Percentiles rank a stretch among this genome's conserved stretches.
These are phyloP conservation scores for Amblyopsis rosae DNA, from an alignment of 2,113 vertebrate genomes.

Conservation along the genomic window DNA sequence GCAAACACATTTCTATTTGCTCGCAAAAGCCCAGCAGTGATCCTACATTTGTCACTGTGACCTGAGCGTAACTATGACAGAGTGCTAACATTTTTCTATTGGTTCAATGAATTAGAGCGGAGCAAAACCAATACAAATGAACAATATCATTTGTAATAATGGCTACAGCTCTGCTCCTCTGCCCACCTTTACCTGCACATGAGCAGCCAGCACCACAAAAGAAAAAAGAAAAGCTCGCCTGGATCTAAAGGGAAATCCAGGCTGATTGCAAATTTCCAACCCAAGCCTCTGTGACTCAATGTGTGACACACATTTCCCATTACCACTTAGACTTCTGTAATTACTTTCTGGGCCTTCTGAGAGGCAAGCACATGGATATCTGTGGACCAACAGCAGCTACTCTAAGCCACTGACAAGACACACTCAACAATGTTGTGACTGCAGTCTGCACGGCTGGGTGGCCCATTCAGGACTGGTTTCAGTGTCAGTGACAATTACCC, in stretches of 20 bases:
- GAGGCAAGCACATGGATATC: conserved; percentile 46
- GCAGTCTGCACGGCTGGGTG: conserved; percentile 29
- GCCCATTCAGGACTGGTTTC: not conserved
- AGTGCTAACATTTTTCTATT: conserved; percentile 24
- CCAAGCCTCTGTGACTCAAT: conserved; percentile 42
- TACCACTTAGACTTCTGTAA: conserved; percentile 69
- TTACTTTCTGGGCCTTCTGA: conserved; percentile 64
- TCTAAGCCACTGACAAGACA: conserved; percentile 14
- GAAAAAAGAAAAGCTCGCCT: conserved; percentile 10
- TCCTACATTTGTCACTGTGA: conserved; percentile 35
- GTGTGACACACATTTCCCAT: conserved; percentile 68
- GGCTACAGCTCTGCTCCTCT: conserved; percentile 21
- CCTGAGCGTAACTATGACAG: conserved; percentile 6
- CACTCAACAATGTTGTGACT: not conserved
- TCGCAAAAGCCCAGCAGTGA: conserved; percentile 30
- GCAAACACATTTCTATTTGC: conserved; percentile 38
- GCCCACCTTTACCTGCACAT: conserved; percentile 16
- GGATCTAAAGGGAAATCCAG: conserved; percentile 60
- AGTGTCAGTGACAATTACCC: too few relatives aligned
- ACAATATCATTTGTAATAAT: conserved; percentile 29
- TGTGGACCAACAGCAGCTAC: conserved; percentile 15
- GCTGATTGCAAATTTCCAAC: conserved; percentile 57
- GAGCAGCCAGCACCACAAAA: conserved; percentile 30
- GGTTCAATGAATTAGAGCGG: conserved; percentile 45
- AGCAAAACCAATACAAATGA: conserved; percentile 40